These are phyloP conservation scores for Pionites leucogaster DNA, from an alignment of 2,113 vertebrate genomes.

Conservation along the genomic window DNA sequence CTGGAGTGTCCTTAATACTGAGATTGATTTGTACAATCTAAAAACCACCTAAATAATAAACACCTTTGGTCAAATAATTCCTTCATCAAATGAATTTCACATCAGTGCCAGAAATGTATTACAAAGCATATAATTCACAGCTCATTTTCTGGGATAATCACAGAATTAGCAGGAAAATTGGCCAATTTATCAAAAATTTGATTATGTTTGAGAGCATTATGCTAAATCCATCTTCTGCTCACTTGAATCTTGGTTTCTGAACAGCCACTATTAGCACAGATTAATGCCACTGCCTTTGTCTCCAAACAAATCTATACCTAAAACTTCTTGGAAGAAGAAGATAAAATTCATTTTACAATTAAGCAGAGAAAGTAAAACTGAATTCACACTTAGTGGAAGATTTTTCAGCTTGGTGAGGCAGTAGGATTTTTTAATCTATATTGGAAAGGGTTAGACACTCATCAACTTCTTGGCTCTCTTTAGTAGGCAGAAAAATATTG, in stretches of 20 bases:
- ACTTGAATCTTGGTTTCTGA: background rate
- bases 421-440: background rate
- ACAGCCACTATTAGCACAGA: background rate
- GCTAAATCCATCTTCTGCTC: background rate
- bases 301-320: background rate
- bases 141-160: background rate
- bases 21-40: background rate
- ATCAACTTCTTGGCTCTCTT: background rate
- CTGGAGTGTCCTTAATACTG: background rate
- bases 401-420: background rate
- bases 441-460: background rate
- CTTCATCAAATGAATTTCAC: background rate
- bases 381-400: background rate
- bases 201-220: background rate
- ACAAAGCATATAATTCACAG: background rate
- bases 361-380: background rate
- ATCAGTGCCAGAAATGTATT: background rate
- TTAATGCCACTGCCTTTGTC: background rate
- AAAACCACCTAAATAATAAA: background rate
- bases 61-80: background rate
- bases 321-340: background rate
- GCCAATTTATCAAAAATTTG: background rate
- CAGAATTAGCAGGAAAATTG: background rate
- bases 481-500: background rate
- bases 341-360: background rate